These are phyloP conservation scores for Drosophila birchii DNA, from an alignment of 2,888 invertebrate species.

Conservation along the genomic window DNA sequence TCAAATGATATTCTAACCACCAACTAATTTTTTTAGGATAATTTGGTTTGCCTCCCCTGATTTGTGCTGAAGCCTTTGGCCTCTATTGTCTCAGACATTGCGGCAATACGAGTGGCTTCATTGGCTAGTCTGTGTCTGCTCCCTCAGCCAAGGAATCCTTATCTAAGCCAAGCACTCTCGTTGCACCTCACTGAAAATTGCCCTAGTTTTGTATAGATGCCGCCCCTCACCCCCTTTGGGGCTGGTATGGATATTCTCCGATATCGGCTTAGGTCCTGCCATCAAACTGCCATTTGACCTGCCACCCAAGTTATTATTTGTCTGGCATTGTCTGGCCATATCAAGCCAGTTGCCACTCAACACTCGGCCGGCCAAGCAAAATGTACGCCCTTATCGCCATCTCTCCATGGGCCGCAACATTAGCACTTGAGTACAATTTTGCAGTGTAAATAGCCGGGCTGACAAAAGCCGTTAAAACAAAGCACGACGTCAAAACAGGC, in stretches of 20 bases:
- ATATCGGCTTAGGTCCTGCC: slow-evolving; percentile 27
- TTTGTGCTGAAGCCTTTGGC: slow-evolving; percentile 2
- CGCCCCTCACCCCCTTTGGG: background rate
- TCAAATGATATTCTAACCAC: background rate
- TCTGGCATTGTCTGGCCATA: slow-evolving; percentile 56
- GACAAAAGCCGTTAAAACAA: slow-evolving; percentile 55
- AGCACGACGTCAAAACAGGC: slow-evolving; percentile 45
- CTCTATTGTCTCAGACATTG: slow-evolving; percentile 1
- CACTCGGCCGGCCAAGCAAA: slow-evolving; percentile 48
- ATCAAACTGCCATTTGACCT: slow-evolving; percentile 21
- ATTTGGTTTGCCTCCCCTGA: slow-evolving; percentile 1
- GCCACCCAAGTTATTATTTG: slow-evolving; percentile 12
- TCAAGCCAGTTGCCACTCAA: slow-evolving; percentile 49
- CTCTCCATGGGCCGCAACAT: slow-evolving; percentile 57
- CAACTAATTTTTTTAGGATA: slow-evolving; percentile 28
- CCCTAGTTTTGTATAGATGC: slow-evolving; percentile 24
- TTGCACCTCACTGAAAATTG: slow-evolving; percentile 27
- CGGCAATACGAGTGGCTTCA: slow-evolving; percentile 28
- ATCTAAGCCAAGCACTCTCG: slow-evolving; percentile 23
- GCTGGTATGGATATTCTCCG: slow-evolving; percentile 17
- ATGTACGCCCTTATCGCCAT: slow-evolving; percentile 54
- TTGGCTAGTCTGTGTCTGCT: slow-evolving; percentile 15
- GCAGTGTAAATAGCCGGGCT: slow-evolving; percentile 62
- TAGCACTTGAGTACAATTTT: slow-evolving; percentile 66
- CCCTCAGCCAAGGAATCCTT: background rate